phyloP scores from a whole-genome alignment of 2,888 invertebrate species.

The Agriopis aurantiaria region DNA sequence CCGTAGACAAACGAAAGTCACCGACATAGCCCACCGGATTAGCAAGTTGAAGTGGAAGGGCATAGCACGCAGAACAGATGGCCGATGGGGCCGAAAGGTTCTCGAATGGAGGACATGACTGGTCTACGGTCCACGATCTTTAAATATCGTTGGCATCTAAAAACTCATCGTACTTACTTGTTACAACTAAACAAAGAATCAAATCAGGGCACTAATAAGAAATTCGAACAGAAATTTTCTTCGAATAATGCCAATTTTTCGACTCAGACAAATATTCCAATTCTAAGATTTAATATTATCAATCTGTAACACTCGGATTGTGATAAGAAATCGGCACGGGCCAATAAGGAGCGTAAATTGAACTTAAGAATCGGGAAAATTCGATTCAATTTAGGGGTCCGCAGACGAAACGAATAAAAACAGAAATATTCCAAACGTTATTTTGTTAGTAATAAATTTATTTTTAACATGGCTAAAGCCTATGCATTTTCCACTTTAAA shows the following conservation, averaged over 20 bases:
- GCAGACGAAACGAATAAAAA: not conserved
- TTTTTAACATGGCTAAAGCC: no score
- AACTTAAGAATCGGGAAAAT: constrained; percentile 8
- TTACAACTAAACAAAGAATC: not conserved
- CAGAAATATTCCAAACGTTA: not conserved
- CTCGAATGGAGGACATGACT: no score
- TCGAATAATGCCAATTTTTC: not conserved
- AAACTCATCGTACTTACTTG: not conserved
- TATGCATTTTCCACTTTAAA: no score
- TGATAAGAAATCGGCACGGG: constrained; percentile 21
- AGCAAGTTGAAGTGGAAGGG: no score
- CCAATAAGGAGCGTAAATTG: constrained; percentile 26
- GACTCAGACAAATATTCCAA: constrained; percentile 26
- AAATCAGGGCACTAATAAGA: not conserved
- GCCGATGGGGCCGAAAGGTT: no score
- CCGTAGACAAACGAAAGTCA: no score
- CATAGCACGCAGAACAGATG: no score
- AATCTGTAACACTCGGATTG: constrained; percentile 22
- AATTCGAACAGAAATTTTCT: not conserved
- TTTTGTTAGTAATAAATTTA: no score
- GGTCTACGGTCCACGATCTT: no score
- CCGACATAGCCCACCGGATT: no score
- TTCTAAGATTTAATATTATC: constrained; percentile 30
- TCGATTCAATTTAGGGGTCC: constrained; percentile 16
- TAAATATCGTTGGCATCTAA: no score